Evolutionary conservation across 2,888 invertebrate species (phyloP), one percentile per base, ranked within the genome.

Genomic region (Ametastegia equiseti): DNA sequence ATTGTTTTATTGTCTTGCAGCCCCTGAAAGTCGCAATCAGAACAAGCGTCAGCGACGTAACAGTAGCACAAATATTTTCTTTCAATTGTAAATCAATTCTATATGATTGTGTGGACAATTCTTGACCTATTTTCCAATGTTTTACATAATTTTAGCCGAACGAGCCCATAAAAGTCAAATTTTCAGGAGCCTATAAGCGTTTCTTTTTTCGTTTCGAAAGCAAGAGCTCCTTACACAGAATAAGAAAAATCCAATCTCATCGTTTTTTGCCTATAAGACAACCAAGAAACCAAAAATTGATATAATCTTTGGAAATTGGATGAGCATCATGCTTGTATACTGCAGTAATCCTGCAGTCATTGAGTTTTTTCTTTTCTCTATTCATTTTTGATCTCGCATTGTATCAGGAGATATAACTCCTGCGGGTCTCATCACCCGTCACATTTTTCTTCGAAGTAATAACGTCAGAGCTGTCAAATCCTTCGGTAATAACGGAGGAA

Each of bases 1-100:
- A 82, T 88, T 86, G 84, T 83, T 83, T 83, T 89, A 86, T 87
- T 89, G 84, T 87, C 87, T 84, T 85, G 89, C 91, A 90, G 90
- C 90, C 91, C 91, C 91, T 91, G 82, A 81, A 84, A 87, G 13
- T 39, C 42, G 42, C 15, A 30, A 47, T 1, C 1, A 30, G 1
- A 71, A 47, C 15, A 30, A 71, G 19, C 9, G n/a, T 42, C 23
- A 50, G 9, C n/a, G 33, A 73, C 11, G 73, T 42, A 15, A 73
- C n/a, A 27, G 11, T 19, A 0, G 39, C 3, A 13, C 0, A 23
- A 23, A 19, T 27, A 39, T 36, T 45, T 71, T 27, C 11, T 1
- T 27, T 27, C 9, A 71, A 71, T 30, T 15, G 15, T 30, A 1
- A 47, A 71, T 71, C 27, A 15, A 60, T 30, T 42, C 42, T 42